These are phyloP conservation scores for Orthonevra nobilis DNA, from an alignment of 2,888 invertebrate species.

Conservation along the genomic window DNA sequence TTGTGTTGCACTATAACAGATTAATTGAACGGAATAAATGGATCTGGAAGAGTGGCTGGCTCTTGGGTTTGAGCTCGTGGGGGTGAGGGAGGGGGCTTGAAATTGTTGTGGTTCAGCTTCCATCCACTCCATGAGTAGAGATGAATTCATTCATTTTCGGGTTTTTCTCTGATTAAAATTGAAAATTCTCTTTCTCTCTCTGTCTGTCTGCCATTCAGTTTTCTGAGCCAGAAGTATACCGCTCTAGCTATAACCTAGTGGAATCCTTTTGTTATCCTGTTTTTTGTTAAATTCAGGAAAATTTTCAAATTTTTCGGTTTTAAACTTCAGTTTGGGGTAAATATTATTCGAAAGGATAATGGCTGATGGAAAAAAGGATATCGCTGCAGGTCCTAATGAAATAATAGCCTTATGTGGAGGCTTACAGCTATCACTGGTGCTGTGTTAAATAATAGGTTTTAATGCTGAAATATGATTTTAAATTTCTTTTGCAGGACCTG, in stretches of 20 bases:
- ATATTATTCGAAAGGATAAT: slow-evolving; percentile 2
- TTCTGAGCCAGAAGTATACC: slow-evolving; percentile 4
- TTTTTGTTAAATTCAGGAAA: neutral
- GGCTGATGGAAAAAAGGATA: neutral
- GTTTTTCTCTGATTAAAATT: slow-evolving; percentile 58
- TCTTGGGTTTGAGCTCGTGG: neutral
- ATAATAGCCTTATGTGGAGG: slow-evolving; percentile 11
- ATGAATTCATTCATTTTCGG: slow-evolving; percentile 44
- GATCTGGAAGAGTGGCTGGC: neutral
- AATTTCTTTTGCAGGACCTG: slow-evolving; percentile 12
- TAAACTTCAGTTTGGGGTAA: neutral
- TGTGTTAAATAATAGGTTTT: slow-evolving; percentile 14
- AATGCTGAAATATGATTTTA: slow-evolving; percentile 26
- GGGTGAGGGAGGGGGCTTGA: neutral
- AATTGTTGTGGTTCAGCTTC: slow-evolving; percentile 2
- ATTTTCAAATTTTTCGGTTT: neutral
- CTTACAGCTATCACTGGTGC: slow-evolving; percentile 2
- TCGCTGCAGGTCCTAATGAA: slow-evolving; percentile 31
- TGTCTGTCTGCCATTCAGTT: slow-evolving; percentile 9
- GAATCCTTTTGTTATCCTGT: slow-evolving; percentile 37
- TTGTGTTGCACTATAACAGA: slow-evolving; percentile 53
- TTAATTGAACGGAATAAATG: slow-evolving; percentile 65
- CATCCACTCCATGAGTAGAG: neutral
- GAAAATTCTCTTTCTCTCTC: slow-evolving; percentile 38
- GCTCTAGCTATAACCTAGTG: neutral